Base-by-base conservation (phyloP, 2,888 invertebrate genomes). In the Biston stratarius region DNA sequence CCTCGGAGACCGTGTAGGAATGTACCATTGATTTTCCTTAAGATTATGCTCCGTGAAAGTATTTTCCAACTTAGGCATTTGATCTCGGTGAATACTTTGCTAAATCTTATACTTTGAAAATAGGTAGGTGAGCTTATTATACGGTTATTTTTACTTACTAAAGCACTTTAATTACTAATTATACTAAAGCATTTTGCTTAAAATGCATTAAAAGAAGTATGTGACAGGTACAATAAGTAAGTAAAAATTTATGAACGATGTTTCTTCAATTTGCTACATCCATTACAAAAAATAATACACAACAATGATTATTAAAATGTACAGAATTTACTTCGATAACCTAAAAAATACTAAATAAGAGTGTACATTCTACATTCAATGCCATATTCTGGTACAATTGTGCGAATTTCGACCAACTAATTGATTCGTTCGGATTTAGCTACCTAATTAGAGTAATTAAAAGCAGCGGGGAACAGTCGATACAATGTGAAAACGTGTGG, bases 21-120 rank as follows among this genome's bases (percentile, higher is more conserved):
- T 89, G 82, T 79, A 80, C 81, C 85, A 87, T 88, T 88, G 89
- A 88, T 90, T 88, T 84, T 79, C 67, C 82, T 76, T 77, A 76
- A 81, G 83, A 85, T 87, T 87, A 86, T 86, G 81, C 83, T 82
- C 77, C 90, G 90, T 90, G 91, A 80, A 92, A 91, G 87, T 90
- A 92, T 92, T 87, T 87, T 77, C 76, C 78, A 86, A 88, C 82
- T 89, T 79, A 72, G 78, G 81, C 78, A 83, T 87, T 87, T 81
- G 83, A 87, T 82, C 86, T 83, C 79, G 75, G 78, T 78, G 83
- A 88, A 89, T 90, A 89, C 87, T 88, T 87, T 84, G 83, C 80
- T 76, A 83, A 89, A 88, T 88, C 87, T 80, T 83, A 77, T 52
- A 34, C 49, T 61, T 71, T 8, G 42, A 0, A 44, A 12, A 24